Evolutionary conservation across 2,797 vertebrate genomes (phyloP), one percentile per base, ranked within the genome.

Genomic region (Erpetoichthys calabaricus): DNA sequence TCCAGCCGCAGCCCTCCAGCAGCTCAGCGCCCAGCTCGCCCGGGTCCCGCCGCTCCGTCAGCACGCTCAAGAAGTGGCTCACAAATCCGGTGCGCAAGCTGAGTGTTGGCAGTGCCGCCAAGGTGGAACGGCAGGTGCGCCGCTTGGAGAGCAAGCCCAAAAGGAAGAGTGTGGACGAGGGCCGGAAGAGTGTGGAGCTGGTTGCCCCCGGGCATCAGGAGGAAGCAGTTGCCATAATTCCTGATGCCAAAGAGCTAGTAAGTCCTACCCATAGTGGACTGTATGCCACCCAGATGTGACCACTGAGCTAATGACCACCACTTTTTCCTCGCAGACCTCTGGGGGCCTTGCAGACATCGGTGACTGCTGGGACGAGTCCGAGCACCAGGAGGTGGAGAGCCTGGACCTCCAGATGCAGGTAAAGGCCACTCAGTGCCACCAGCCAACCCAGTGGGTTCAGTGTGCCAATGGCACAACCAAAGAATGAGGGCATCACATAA

Each of bases 1-100:
- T 89, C 60, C 87, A 88, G 45, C 89, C 86, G 0, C 89, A 82
- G 75, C 85, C 89, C 3, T 91, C 87, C 25, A 77, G 81, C 68
- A 88, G 87, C 67, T 92, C 90, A 2, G 86, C 82, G 53, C 90
- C 88, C 50, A 88, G 86, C 70, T 93, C 92, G 7, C 91, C 89
- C 0, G 76, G 81, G 57, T 88, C 89, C 57, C 86, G 81, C 7
- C 88, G 82, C 64, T 89, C 90, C 1, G 83, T 90, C 64, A 89
- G 86, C 78, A 90, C 91, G 56, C 75, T 92, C 61, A 90, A 89
- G 73, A 92, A 89, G 71, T 95, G 92, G 92, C 82, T 94, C 73
- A 93, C 87, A 43, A 93, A 85, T 67, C 91, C 86, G 0, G 85
- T 89, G 51, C 87, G 89, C 68, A 93, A 89, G 69, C 80, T 83